phyloP scores from a whole-genome alignment of 2,113 vertebrate genomes.

The Scalopus aquaticus region DNA sequence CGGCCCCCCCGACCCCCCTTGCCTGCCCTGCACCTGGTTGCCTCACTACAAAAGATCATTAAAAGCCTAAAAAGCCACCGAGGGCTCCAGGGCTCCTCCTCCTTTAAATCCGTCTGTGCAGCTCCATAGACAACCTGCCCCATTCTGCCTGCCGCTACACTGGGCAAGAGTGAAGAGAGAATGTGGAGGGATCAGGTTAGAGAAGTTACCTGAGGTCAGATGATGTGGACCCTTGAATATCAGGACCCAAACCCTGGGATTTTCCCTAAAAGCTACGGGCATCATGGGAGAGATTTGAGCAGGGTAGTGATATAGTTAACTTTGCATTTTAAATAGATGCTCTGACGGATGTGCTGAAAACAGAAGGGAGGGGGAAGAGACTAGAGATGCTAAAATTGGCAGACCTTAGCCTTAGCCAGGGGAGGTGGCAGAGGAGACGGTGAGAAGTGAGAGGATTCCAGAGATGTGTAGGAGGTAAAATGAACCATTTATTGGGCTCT shows the following conservation, averaged over 20 bases:
- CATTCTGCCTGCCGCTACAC: no score
- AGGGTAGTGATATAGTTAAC: slow-evolving; percentile 70
- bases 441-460: slow-evolving; percentile 64
- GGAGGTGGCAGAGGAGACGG: slow-evolving; percentile 52
- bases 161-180: neutral
- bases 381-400: slow-evolving; percentile 72
- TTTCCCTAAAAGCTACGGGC: neutral
- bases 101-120: no score
- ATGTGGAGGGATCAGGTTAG: neutral
- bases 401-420: slow-evolving; percentile 61
- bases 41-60: no score
- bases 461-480: slow-evolving; percentile 54
- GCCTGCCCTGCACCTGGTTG: no score
- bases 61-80: no score
- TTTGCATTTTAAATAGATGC: slow-evolving; percentile 69
- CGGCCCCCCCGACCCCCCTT: no score
- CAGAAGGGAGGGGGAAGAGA: slow-evolving; percentile 60
- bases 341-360: slow-evolving; percentile 65
- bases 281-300: slow-evolving; percentile 37
- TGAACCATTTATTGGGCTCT: slow-evolving; percentile 48
- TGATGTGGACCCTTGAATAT: slow-evolving; percentile 11
- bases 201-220: neutral
- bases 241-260: neutral
- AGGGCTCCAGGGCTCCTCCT: no score
- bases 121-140: no score